phyloP scores from a whole-genome alignment of 2,113 vertebrate species.

The Euleptes europaea region DNA sequence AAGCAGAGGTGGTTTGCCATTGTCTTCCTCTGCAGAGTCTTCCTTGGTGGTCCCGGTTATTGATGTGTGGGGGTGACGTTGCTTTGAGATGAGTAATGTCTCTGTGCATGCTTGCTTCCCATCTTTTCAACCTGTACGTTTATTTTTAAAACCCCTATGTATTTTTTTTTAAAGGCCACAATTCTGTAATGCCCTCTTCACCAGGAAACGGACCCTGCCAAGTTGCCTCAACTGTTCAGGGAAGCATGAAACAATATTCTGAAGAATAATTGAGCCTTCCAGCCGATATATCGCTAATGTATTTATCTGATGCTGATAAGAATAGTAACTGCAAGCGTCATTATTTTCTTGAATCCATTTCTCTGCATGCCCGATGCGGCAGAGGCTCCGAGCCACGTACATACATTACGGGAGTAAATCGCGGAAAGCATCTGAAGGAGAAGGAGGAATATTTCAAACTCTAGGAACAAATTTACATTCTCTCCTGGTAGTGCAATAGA shows the following conservation, averaged over 20 bases:
- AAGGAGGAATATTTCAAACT: background rate
- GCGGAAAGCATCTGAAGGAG: background rate
- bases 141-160: background rate
- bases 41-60: no score
- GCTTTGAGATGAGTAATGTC: background rate
- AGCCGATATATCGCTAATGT: background rate
- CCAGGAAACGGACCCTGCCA: background rate
- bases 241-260: background rate
- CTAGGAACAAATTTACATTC: constrained; percentile 7
- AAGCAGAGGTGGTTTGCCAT: no score
- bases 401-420: background rate
- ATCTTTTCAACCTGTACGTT: background rate
- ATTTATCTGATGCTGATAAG: background rate
- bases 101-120: background rate
- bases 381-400: background rate
- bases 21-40: no score
- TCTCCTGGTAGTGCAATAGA: background rate
- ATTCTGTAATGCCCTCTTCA: background rate
- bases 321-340: background rate
- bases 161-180: background rate
- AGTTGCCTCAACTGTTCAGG: background rate
- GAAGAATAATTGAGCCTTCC: background rate
- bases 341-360: background rate
- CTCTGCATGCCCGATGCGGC: background rate
- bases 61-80: background rate